Percentiles rank a stretch among this genome's conserved stretches.
Conservation (phyloP, 2,113 vertebrate species). For the Odobenus rosmarus region DNA sequence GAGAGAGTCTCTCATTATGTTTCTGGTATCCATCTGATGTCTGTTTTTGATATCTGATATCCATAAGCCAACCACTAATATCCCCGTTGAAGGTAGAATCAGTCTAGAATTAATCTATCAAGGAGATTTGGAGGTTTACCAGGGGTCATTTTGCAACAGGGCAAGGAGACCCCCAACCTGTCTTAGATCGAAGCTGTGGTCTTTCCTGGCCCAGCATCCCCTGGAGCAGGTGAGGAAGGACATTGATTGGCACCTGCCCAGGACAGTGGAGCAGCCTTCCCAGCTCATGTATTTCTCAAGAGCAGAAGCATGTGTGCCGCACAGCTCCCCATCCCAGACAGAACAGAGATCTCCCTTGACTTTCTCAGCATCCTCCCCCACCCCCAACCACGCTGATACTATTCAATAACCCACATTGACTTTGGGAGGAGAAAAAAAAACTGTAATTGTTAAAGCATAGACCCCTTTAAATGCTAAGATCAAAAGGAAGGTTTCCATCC, state of each 20-base stretch:
- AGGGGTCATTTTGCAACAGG: background rate
- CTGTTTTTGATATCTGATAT: background rate
- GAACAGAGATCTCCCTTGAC: background rate
- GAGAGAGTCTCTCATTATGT: background rate
- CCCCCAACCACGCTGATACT: background rate
- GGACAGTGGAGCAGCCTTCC: fast-evolving
- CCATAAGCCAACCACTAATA: background rate
- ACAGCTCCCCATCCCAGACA: background rate
- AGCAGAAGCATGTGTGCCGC: background rate
- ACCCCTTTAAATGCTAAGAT: slow-evolving; percentile 86
- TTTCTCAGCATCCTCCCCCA: slow-evolving; percentile 65
- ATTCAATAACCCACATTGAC: slow-evolving; percentile 72
- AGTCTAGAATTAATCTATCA: background rate
- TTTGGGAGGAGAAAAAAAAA: slow-evolving; percentile 50
- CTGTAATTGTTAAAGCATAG: slow-evolving; percentile 85
- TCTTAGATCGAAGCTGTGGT: background rate
- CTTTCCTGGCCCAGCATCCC: background rate
- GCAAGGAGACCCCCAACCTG: background rate
- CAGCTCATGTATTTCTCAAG: background rate
- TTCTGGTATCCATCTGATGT: background rate
- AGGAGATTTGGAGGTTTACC: background rate
- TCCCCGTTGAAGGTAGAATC: background rate
- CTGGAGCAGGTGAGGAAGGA: background rate
- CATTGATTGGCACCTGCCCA: background rate
- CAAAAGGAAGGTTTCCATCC: slow-evolving; percentile 86